Base-by-base conservation (phyloP, 2,797 vertebrate species). In the Malacoraja senta region DNA sequence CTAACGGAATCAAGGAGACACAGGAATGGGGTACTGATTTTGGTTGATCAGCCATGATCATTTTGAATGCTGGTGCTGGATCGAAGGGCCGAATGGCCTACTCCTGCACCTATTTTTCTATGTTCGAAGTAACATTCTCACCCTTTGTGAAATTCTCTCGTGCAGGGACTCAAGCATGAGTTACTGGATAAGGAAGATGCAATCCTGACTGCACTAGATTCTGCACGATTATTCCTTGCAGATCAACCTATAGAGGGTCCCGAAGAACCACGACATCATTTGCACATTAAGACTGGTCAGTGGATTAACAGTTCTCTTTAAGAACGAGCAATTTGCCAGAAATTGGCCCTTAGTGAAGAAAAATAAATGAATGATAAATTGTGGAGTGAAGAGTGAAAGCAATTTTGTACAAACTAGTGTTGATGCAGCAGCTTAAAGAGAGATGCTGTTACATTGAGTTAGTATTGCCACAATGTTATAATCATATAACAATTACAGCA, bases 181-280 rank as follows among this genome's bases (percentile, higher is more conserved):
- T 95, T 99, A 95, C 98, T 98, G 95, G 98, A 98, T 78, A 98
- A 98, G 29, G 98, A 99, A 91, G 97, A 97, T 93, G 94, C 97
- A 7, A 95, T 99, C 94, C 95, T 98, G 94, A 98, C 94, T 7
- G 97, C 98, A 53, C 95, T 99, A 95, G 98, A 99, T 95, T 98
- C 99, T 95, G 98, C 98, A 35, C 96, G 97, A 80, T 95, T 97
- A 94, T 99, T 99, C 95, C 97, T 99, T 63, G 98, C 99, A 74
- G 98, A 99, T 94, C 99, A 99, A 94, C 98, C 98, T 38, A 99
- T 99, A 71, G 98, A 99, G 94, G 98, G 98, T 9, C 98, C 98
- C 0, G 98, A 98, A 95, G 98, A 99, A 91, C 98, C 98, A 21
- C 97, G 98, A 94, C 98, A 97, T 94, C 98, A 96, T 94, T 95